Percentiles rank a stretch among this genome's conserved stretches.
phyloP scores from a whole-genome alignment of 2,113 vertebrate species.

The Psephotus haematonotus region DNA sequence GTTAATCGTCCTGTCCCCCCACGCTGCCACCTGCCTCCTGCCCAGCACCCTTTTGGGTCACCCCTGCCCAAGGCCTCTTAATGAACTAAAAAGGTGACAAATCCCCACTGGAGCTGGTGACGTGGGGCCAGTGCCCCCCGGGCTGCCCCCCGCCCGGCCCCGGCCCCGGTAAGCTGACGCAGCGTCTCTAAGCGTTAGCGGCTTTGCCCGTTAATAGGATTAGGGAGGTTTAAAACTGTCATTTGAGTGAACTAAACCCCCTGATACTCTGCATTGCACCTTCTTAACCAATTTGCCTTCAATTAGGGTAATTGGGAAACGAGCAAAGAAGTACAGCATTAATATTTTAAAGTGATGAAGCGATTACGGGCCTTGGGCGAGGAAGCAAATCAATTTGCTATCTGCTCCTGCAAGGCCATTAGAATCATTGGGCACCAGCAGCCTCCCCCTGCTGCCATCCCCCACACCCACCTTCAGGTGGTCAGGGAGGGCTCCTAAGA shows the following conservation, averaged over 20 bases:
- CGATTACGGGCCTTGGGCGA: constrained; percentile 73
- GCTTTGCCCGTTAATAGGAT: constrained; percentile 89
- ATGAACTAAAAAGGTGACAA: constrained; percentile 69
- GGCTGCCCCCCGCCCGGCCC: constrained; percentile 45
- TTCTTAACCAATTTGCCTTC: constrained; percentile 87
- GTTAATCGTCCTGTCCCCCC: constrained; percentile 20
- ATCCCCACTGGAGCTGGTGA: constrained; percentile 46
- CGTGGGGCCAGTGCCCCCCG: constrained; percentile 15
- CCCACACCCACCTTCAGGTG: neutral
- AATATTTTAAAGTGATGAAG: constrained; percentile 87
- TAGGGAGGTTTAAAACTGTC: constrained; percentile 86
- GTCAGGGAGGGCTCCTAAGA: neutral
- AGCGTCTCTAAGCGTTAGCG: constrained; percentile 86
- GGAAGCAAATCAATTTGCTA: constrained; percentile 73
- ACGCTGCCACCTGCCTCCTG: neutral
- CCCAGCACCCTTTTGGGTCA: constrained; percentile 51
- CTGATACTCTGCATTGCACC: constrained; percentile 83
- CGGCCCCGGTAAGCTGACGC: constrained; percentile 82
- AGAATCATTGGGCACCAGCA: constrained; percentile 62
- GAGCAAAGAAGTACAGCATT: constrained; percentile 79
- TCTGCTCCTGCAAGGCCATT: constrained; percentile 65
- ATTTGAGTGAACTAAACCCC: constrained; percentile 88
- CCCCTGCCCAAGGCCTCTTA: constrained; percentile 56
- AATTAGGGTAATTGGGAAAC: constrained; percentile 87
- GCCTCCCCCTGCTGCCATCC: neutral